Evolutionary conservation across 1,140 invertebrate species (phyloP).

Genomic region (Parasteatoda tepidariorum): DNA sequence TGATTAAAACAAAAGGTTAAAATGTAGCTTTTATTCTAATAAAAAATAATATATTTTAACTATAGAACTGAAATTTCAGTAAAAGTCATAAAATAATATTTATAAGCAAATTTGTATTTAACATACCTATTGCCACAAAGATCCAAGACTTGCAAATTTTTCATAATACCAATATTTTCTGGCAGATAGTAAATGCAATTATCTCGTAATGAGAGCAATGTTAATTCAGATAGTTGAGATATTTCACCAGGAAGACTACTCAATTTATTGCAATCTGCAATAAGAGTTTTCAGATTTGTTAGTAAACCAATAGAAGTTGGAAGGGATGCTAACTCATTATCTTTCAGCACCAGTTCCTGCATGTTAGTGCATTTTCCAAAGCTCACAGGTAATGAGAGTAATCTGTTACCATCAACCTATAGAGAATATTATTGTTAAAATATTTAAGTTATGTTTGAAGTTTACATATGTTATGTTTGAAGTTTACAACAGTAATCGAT

Average conservation of each 20-base stretch:
- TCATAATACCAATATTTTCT: slow-evolving; percentile 91
- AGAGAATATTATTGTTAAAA: no score
- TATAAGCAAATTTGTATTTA: neutral
- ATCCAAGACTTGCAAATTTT: slow-evolving; percentile 93
- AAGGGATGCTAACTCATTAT: slow-evolving; percentile 93
- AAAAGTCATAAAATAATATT: neutral
- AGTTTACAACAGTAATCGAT: no score
- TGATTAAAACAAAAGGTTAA: no score
- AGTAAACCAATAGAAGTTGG: slow-evolving; percentile 92
- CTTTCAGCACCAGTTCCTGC: slow-evolving; percentile 96
- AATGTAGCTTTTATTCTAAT: no score
- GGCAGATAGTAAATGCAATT: slow-evolving; percentile 79
- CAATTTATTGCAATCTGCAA: slow-evolving; percentile 96
- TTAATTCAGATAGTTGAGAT: slow-evolving; percentile 89
- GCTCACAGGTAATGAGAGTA: slow-evolving; percentile 86
- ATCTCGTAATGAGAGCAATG: slow-evolving; percentile 96
- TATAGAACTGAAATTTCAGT: no score
- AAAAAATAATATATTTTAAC: no score
- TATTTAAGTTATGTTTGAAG: no score
- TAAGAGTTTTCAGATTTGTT: slow-evolving; percentile 91
- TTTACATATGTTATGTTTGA: no score
- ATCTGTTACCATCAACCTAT: slow-evolving; percentile 96
- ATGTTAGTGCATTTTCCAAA: slow-evolving; percentile 94
- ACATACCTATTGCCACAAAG: slow-evolving; percentile 91
- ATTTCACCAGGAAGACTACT: slow-evolving; percentile 90